Evolutionary conservation across 2,113 vertebrate species (phyloP).

Genomic region (Ornithorhynchus anatinus): DNA sequence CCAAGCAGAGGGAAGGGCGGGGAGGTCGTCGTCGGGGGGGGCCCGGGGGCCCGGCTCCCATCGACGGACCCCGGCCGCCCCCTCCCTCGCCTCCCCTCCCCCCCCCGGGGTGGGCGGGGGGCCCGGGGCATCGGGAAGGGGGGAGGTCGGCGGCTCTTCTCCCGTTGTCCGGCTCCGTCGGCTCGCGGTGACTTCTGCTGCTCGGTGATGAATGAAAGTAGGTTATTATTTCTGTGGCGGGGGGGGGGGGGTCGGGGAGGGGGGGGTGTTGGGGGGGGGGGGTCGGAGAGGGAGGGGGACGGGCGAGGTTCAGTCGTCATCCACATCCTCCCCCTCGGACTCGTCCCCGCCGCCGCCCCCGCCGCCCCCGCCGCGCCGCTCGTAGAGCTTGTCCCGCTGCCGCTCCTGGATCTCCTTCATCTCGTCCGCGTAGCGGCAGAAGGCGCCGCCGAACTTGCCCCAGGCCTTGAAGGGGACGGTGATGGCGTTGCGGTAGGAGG

Average conservation of each 20-base stretch:
- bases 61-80: neutral
- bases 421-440: conserved; percentile 92
- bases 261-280: neutral
- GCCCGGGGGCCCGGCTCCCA: too few relatives aligned
- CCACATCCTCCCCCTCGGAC: conserved; percentile 91
- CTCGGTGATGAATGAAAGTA: conserved; percentile 5
- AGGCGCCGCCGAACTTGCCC: conserved; percentile 94
- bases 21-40: too few relatives aligned
- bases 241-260: neutral
- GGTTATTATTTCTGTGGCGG: neutral
- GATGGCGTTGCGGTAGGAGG: conserved; percentile 96
- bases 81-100: neutral
- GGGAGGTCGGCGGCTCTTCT: conserved; percentile 15
- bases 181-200: conserved; percentile 22
- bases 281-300: neutral
- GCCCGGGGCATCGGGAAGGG: neutral
- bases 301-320: conserved; percentile 84
- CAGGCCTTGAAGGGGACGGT: conserved; percentile 96
- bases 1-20: neutral
- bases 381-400: conserved; percentile 90
- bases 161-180: conserved; percentile 24
- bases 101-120: neutral
- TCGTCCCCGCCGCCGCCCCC: conserved; percentile 79
- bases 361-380: conserved; percentile 68
- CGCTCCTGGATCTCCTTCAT: conserved; percentile 97